A percentile compares a stretch with the other conserved stretches of the same genome.
These are phyloP conservation scores for Corythornis madagascariensis DNA, from an alignment of 2,113 vertebrate species.

Conservation along the genomic window DNA sequence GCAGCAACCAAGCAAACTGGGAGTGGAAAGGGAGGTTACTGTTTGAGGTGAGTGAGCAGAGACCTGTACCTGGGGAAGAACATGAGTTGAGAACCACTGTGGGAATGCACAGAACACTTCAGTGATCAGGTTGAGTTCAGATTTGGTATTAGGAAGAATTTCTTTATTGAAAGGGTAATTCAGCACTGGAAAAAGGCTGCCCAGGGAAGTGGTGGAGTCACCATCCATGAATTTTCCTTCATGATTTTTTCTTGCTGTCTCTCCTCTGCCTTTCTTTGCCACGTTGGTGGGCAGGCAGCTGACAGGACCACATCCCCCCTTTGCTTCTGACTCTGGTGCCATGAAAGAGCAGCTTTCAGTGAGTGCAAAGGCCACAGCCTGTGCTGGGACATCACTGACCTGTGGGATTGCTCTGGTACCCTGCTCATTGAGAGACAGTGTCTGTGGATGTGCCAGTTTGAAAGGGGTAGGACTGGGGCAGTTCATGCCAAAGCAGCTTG, in stretches of 20 bases:
- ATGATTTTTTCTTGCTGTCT: background rate
- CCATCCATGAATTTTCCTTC: background rate
- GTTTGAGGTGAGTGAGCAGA: background rate
- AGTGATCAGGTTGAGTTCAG: background rate
- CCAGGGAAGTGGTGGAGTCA: too few species aligned
- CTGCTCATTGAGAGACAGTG: rapidly evolving
- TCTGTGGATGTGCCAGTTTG: background rate
- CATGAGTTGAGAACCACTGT: rapidly evolving
- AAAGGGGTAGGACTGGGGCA: background rate
- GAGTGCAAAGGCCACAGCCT: background rate
- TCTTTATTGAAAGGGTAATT: too few species aligned
- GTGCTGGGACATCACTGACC: rapidly evolving
- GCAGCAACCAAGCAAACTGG: background rate
- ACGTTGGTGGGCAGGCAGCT: background rate
- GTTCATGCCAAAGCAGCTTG: background rate
- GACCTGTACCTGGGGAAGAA: background rate
- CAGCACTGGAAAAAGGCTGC: too few species aligned
- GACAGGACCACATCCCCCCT: background rate
- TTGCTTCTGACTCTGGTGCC: background rate
- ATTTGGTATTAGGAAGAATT: too few species aligned
- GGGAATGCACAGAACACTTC: background rate
- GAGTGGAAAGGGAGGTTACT: background rate
- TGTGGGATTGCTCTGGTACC: background rate
- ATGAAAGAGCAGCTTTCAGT: background rate
- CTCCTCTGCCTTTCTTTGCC: background rate